Evolutionary conservation across 1,140 invertebrate genomes (phyloP).

Genomic region (Caenorhabditis latens): DNA sequence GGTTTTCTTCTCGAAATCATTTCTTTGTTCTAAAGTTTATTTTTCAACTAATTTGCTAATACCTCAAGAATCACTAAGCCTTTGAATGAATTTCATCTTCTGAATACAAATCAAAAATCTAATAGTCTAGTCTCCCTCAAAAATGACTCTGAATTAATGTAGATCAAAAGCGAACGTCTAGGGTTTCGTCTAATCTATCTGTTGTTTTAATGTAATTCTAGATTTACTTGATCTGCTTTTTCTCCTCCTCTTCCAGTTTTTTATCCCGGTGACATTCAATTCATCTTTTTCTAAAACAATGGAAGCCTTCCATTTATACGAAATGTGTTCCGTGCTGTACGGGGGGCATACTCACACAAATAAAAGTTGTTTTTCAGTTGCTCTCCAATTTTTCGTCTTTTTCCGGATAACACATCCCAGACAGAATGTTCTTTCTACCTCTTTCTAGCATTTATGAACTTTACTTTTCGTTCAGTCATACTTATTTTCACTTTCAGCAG

Average conservation of each 20-base stretch:
- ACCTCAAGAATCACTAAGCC: too few relatives aligned
- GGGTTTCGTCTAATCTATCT: not conserved
- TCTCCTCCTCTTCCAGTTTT: not conserved
- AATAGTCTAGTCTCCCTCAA: too few relatives aligned
- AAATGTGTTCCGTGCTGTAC: not conserved
- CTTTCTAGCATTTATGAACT: not conserved
- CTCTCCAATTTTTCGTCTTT: not conserved
- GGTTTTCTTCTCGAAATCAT: too few relatives aligned
- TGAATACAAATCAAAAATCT: too few relatives aligned
- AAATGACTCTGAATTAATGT: too few relatives aligned
- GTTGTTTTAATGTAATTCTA: not conserved
- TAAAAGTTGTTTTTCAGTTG: constrained; percentile 1
- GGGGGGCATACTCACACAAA: not conserved
- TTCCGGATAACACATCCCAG: constrained; percentile 14
- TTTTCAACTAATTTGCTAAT: too few relatives aligned
- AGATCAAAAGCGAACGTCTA: too few relatives aligned
- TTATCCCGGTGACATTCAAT: constrained; percentile 9
- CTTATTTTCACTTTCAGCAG: not conserved
- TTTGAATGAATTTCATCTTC: too few relatives aligned
- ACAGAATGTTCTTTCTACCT: not conserved
- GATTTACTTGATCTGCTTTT: constrained; percentile 1
- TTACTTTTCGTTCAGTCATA: too few relatives aligned
- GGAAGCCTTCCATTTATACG: constrained; percentile 8
- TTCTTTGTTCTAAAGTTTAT: too few relatives aligned
- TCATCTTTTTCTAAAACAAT: constrained; percentile 20